Evolutionary conservation across 2,888 invertebrate species (phyloP).

Genomic region (Polyploca ridens): DNA sequence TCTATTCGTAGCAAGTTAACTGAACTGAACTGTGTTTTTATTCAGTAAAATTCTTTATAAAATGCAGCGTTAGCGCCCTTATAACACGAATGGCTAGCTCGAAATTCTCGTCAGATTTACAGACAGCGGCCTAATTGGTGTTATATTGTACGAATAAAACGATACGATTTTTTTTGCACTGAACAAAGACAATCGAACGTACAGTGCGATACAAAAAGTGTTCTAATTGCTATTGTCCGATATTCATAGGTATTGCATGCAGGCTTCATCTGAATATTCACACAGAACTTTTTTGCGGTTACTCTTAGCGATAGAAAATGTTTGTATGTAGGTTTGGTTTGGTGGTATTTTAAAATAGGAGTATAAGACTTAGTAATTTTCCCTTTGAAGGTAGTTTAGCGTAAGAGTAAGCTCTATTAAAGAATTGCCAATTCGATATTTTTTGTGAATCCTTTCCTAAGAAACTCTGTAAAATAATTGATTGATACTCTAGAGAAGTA

Average conservation of each 20-base stretch:
- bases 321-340: no score
- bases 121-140: background rate
- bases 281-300: background rate
- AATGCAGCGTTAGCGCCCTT: background rate
- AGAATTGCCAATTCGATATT: no score
- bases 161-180: background rate
- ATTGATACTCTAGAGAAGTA: background rate
- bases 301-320: background rate
- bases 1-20: background rate
- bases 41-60: background rate
- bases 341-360: no score
- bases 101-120: background rate
- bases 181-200: background rate
- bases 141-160: constrained; percentile 1
- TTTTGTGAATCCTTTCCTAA: no score
- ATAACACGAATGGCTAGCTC: background rate
- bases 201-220: background rate
- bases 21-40: background rate
- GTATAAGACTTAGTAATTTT: no score
- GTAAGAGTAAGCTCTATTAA: no score
- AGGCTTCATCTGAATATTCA: constrained; percentile 4
- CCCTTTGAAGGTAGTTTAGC: no score
- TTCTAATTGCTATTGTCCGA: background rate
- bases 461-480: background rate
- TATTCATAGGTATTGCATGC: background rate